phyloP scores from a whole-genome alignment of 2,888 invertebrate genomes.

The Metacarcinus magister region DNA sequence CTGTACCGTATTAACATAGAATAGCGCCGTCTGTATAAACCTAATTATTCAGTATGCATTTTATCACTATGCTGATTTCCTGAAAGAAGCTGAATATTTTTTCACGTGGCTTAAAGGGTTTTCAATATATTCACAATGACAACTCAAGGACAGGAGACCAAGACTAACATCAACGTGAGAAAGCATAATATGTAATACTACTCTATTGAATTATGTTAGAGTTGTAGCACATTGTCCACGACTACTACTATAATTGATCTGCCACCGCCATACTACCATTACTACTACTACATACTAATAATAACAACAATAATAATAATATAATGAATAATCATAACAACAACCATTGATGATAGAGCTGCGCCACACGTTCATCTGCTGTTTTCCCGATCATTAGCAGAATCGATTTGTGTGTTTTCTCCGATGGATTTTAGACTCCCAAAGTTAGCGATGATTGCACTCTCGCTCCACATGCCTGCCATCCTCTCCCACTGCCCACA shows the following conservation, averaged over 20 bases:
- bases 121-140: background rate
- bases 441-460: slow-evolving; percentile 11
- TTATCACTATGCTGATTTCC: background rate
- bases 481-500: too few relatives aligned
- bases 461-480: too few relatives aligned
- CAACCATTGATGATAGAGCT: background rate
- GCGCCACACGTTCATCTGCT: background rate
- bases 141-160: background rate
- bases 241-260: too few relatives aligned
- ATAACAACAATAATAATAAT: too few relatives aligned
- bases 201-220: too few relatives aligned
- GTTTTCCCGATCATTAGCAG: background rate
- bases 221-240: too few relatives aligned
- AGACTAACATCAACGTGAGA: background rate
- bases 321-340: too few relatives aligned
- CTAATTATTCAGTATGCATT: background rate
- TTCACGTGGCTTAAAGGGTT: too few relatives aligned
- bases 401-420: slow-evolving; percentile 7
- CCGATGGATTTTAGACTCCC: background rate
- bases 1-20: background rate
- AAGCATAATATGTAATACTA: too few relatives aligned
- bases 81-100: background rate
- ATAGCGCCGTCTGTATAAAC: background rate
- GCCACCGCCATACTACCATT: background rate
- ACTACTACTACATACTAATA: too few relatives aligned